These are phyloP conservation scores for Caprella mutica DNA, from an alignment of 2,888 invertebrate species.

Conservation along the genomic window DNA sequence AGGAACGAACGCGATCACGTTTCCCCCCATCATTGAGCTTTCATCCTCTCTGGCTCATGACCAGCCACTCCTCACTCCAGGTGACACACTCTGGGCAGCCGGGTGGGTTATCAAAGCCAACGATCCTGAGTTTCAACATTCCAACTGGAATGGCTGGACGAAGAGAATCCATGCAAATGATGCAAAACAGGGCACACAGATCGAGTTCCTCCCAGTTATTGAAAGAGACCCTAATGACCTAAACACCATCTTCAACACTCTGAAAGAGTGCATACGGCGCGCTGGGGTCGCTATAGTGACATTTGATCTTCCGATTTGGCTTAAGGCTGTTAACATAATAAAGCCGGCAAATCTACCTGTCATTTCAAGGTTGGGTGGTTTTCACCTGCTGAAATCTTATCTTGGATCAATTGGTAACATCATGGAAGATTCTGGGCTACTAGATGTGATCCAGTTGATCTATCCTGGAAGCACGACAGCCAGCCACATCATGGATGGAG, in stretches of 20 bases:
- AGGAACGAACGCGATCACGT: slow-evolving; percentile 9
- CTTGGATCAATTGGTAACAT: no score
- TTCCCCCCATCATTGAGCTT: slow-evolving; percentile 13
- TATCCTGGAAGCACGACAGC: slow-evolving; percentile 12
- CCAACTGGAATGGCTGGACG: slow-evolving; percentile 15
- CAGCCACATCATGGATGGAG: neutral
- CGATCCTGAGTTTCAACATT: slow-evolving; percentile 12
- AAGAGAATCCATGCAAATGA: slow-evolving; percentile 13
- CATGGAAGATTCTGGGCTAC: slow-evolving; percentile 4
- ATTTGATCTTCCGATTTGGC: slow-evolving; percentile 9
- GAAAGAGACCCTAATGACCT: slow-evolving; percentile 15
- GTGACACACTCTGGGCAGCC: slow-evolving; percentile 18
- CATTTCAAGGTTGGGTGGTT: slow-evolving; percentile 12
- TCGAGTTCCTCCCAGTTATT: no score
- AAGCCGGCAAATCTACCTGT: slow-evolving; percentile 10
- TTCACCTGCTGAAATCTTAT: slow-evolving; percentile 11
- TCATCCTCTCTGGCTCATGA: slow-evolving; percentile 9
- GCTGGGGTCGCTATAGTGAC: no score
- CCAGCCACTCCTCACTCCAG: no score
- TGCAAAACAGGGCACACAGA: neutral
- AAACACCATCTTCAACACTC: slow-evolving; percentile 10
- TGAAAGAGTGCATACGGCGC: slow-evolving; percentile 7
- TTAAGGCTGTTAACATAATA: slow-evolving; percentile 12
- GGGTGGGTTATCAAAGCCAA: slow-evolving; percentile 16
- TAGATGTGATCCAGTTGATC: neutral